Conservation (phyloP, 1,140 invertebrate species). For the Psix sp. region DNA sequence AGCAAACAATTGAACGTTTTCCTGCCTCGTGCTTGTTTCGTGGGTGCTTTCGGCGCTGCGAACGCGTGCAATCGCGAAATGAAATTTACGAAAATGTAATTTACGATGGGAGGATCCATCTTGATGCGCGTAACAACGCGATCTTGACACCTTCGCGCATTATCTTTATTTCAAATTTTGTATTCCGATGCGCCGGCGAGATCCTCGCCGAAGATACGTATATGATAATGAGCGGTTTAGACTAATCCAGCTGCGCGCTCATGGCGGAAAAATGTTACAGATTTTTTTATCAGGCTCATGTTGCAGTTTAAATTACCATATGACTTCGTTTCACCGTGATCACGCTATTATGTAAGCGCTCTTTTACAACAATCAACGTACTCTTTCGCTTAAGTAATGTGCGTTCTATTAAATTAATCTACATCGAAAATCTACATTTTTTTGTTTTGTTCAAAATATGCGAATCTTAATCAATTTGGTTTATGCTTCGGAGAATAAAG, state of each 20-base stretch:
- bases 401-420: too few species aligned
- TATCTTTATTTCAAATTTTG: constrained; percentile 44
- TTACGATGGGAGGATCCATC: constrained; percentile 47
- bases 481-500: too few species aligned
- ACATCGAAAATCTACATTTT: too few species aligned
- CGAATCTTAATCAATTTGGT: too few species aligned
- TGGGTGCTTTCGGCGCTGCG: constrained; percentile 46
- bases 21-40: constrained; percentile 57
- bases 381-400: background rate
- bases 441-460: too few species aligned
- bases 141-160: constrained; percentile 51
- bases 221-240: constrained; percentile 48
- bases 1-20: constrained; percentile 63
- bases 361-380: background rate
- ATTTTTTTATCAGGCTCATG: constrained; percentile 42
- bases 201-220: constrained; percentile 21
- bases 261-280: constrained; percentile 48
- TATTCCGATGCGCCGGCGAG: constrained; percentile 30
- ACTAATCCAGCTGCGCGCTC: constrained; percentile 36
- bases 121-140: constrained; percentile 34
- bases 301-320: constrained; percentile 36
- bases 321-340: constrained; percentile 24
- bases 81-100: constrained; percentile 59
- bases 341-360: constrained; percentile 13
- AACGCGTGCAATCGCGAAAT: constrained; percentile 56